phyloP scores from a whole-genome alignment of 92 coral and sea anemone species.

The Anthopleura xanthogrammica region DNA sequence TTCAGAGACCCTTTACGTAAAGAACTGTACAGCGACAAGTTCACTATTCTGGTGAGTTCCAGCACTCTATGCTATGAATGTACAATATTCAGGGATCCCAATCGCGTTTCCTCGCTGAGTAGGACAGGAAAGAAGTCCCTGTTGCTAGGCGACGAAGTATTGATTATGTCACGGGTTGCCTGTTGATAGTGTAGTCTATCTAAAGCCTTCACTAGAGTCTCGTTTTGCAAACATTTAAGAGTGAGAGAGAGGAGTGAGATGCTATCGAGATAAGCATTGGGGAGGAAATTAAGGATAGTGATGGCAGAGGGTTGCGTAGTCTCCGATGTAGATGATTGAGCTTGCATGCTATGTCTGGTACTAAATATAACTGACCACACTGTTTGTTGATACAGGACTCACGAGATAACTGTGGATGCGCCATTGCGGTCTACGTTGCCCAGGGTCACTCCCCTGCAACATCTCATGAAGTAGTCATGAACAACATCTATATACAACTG shows the following conservation, averaged over 20 bases:
- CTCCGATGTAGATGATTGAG: background rate
- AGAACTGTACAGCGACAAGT: conserved; percentile 80
- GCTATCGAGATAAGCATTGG: background rate
- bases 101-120: too few species aligned
- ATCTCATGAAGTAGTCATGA: background rate
- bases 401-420: background rate
- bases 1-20: conserved; percentile 75
- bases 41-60: conserved; percentile 78
- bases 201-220: too few species aligned
- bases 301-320: background rate
- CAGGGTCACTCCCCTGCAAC: background rate
- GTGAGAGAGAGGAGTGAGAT: too few species aligned
- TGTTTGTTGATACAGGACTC: background rate
- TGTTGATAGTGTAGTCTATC: too few species aligned
- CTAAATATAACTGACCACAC: background rate
- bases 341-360: background rate
- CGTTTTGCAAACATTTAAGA: background rate
- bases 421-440: background rate
- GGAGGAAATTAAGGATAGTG: background rate
- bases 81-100: background rate
- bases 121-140: too few species aligned
- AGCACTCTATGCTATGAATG: background rate
- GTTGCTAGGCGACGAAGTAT: too few species aligned
- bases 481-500: background rate
- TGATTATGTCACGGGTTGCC: too few species aligned